Conservation (phyloP, 2,797 vertebrate genomes). For the Notoglanidium macrostoma region DNA sequence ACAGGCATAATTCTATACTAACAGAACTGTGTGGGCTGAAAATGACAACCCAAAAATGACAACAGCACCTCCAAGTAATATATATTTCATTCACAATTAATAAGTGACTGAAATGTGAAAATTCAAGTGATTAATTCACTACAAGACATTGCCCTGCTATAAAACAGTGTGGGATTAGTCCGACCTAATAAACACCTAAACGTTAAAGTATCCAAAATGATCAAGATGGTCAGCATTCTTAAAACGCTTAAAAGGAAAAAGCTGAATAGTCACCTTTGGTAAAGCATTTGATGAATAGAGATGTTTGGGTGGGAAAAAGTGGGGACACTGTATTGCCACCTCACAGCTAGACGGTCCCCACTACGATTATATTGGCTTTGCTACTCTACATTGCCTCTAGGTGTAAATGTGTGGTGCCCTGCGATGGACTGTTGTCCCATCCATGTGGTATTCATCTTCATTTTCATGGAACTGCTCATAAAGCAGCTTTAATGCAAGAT, state of each 20-base stretch:
- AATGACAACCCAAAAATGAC: background rate
- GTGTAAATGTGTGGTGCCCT: background rate
- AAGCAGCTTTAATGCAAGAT: background rate
- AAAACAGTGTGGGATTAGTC: background rate
- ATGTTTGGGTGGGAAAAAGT: background rate
- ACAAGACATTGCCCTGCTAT: background rate
- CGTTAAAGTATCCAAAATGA: background rate
- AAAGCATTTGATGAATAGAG: background rate
- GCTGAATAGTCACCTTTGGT: no score
- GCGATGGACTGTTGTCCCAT: background rate
- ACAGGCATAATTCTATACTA: background rate
- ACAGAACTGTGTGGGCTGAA: background rate
- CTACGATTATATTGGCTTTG: background rate
- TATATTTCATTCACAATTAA: background rate
- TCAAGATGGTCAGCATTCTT: background rate
- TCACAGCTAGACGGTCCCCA: background rate
- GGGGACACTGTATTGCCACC: background rate
- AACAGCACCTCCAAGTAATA: background rate
- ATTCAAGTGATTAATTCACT: background rate
- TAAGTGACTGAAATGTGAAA: background rate
- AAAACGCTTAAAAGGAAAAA: background rate
- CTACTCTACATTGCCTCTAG: background rate
- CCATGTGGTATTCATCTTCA: background rate
- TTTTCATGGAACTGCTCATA: background rate
- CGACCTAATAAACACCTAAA: background rate